A percentile compares a stretch with the other conserved stretches of the same genome.
These are phyloP conservation scores for Bellardia bayeri DNA, from an alignment of 2,888 invertebrate genomes.

Conservation along the genomic window DNA sequence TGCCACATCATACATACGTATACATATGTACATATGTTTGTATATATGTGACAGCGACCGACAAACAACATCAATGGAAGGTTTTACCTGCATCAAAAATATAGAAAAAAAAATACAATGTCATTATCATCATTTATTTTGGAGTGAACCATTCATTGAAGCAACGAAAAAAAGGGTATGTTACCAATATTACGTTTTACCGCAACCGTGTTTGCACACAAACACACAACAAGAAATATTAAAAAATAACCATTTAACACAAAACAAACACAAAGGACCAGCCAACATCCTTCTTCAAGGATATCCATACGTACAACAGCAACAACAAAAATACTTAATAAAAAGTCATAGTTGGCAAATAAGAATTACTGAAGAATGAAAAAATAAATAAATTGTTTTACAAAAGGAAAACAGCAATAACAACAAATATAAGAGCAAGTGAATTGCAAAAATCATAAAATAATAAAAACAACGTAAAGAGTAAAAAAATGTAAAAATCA, in stretches of 20 bases:
- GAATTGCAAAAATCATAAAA: slow-evolving; percentile 44
- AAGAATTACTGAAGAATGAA: slow-evolving; percentile 43
- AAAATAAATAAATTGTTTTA: slow-evolving; percentile 55
- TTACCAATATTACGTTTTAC: slow-evolving; percentile 65
- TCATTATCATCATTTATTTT: slow-evolving; percentile 70
- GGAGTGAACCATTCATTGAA: slow-evolving; percentile 53
- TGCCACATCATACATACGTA: slow-evolving; percentile 41
- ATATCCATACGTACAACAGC: slow-evolving; percentile 21
- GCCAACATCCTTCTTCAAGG: slow-evolving; percentile 50
- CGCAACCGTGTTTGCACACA: slow-evolving; percentile 52
- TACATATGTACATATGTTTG: too few species aligned
- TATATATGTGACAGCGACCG: not conserved
- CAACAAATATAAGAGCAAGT: slow-evolving; percentile 38
- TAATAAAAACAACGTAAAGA: slow-evolving; percentile 34
- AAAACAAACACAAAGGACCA: slow-evolving; percentile 41
- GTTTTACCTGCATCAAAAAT: slow-evolving; percentile 21
- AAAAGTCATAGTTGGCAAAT: slow-evolving; percentile 44
- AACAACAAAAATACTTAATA: slow-evolving; percentile 36
- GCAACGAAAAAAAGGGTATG: slow-evolving; percentile 45
- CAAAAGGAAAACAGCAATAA: slow-evolving; percentile 37
- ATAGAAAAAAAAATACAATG: slow-evolving; percentile 28
- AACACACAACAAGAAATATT: slow-evolving; percentile 30
- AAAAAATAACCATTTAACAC: slow-evolving; percentile 49
- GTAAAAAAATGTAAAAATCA: not conserved
- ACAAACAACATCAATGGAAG: not conserved